A percentile compares a stretch with the other conserved stretches of the same genome.
phyloP scores from a whole-genome alignment of 2,888 invertebrate species.

The Epsilonema sp. region DNA sequence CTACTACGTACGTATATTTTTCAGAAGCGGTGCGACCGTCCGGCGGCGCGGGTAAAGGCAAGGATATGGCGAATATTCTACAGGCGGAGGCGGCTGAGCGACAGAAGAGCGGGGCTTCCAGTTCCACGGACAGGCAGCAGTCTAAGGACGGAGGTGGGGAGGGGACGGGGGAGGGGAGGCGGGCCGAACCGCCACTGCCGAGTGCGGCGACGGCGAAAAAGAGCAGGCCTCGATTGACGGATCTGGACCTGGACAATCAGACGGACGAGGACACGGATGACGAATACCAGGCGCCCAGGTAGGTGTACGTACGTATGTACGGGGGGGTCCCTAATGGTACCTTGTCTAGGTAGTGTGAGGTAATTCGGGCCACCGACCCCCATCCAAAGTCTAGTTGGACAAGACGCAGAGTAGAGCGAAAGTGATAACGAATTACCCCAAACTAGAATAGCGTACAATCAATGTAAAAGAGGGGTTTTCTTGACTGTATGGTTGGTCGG shows the following conservation, averaged over 20 bases:
- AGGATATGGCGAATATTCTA: slow-evolving; percentile 74
- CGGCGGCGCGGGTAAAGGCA: slow-evolving; percentile 60
- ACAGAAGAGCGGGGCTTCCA: background rate
- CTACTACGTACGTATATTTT: slow-evolving; percentile 9
- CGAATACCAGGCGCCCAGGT: background rate
- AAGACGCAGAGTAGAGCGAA: too few species aligned
- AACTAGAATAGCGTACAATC: too few species aligned
- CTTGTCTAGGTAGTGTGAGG: too few species aligned
- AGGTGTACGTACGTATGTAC: too few species aligned
- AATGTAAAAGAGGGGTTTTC: too few species aligned
- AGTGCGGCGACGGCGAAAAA: background rate
- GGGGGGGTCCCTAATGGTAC: too few species aligned
- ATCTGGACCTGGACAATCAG: slow-evolving; percentile 2
- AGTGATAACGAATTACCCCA: too few species aligned
- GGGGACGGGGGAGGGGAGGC: background rate
- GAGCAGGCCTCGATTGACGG: background rate
- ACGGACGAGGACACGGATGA: background rate
- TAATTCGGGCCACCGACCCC: too few species aligned
- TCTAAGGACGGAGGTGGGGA: too few species aligned
- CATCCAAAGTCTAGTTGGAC: too few species aligned
- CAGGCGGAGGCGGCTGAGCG: slow-evolving; percentile 44
- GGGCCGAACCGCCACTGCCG: background rate
- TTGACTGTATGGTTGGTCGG: too few species aligned
- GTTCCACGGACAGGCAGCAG: background rate
- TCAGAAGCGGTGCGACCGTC: slow-evolving; percentile 51